Conservation (phyloP, 2,888 invertebrate species). For the Drosophila fulvimacula region DNA sequence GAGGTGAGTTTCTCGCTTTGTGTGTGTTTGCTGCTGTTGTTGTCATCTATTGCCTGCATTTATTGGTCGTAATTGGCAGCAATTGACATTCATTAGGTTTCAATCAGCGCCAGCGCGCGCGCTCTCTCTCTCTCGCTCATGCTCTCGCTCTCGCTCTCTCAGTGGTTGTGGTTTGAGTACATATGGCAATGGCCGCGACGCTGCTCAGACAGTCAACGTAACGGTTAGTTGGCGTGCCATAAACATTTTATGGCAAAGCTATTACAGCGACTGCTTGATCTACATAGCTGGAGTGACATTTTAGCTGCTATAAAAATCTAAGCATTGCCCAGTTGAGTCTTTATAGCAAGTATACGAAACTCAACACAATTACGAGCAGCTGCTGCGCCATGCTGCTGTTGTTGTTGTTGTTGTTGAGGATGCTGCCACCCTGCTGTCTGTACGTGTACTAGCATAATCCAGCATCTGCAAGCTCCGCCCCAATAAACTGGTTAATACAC, state of each 20-base stretch:
- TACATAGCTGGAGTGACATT: not conserved
- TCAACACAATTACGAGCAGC: conserved; percentile 23
- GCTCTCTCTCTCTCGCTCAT: conserved; percentile 9
- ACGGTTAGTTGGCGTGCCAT: conserved; percentile 57
- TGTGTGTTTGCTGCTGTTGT: conserved; percentile 38
- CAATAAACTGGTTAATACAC: conserved; percentile 66
- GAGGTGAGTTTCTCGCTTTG: conserved; percentile 46
- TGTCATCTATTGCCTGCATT: conserved; percentile 73
- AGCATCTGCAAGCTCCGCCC: conserved; percentile 67
- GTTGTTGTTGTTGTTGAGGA: conserved; percentile 31
- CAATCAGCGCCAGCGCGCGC: conserved; percentile 65
- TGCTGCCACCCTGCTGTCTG: conserved; percentile 59
- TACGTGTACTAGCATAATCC: conserved; percentile 16
- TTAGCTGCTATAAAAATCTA: conserved; percentile 5
- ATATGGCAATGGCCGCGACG: conserved; percentile 64
- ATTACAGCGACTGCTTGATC: not conserved
- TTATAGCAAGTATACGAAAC: conserved; percentile 35
- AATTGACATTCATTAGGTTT: conserved; percentile 83
- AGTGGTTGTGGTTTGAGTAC: conserved; percentile 23
- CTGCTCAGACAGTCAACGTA: conserved; percentile 28
- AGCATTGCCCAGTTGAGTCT: no score
- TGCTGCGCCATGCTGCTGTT: conserved; percentile 12
- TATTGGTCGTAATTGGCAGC: conserved; percentile 83
- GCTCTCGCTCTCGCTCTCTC: not conserved
- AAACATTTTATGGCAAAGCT: conserved; percentile 58